A percentile compares a stretch with the other conserved stretches of the same genome.
Evolutionary conservation across 2,888 invertebrate genomes (phyloP).

Genomic region (Drosophila neonasuta): DNA sequence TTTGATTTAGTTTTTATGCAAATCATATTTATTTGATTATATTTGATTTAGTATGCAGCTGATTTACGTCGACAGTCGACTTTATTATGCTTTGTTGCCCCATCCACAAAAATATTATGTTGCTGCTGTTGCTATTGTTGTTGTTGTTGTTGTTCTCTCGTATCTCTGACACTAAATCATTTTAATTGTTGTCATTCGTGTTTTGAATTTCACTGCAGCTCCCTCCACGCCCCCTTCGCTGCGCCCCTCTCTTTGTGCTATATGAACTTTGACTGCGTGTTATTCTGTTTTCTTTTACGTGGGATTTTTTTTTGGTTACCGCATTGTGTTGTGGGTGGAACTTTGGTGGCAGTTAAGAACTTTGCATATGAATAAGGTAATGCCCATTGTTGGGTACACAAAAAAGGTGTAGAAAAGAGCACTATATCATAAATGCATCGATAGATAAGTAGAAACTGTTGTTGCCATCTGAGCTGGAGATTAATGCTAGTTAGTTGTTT

Average conservation of each 20-base stretch:
- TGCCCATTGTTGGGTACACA: slow-evolving; percentile 11
- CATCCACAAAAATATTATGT: slow-evolving; percentile 1
- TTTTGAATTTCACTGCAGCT: slow-evolving; percentile 53
- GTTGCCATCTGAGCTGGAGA: background rate
- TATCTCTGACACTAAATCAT: slow-evolving; percentile 70
- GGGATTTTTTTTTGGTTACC: slow-evolving; percentile 50
- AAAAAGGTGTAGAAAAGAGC: slow-evolving; percentile 5
- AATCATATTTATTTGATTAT: slow-evolving; percentile 76
- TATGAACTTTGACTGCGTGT: slow-evolving; percentile 41
- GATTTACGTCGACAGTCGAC: slow-evolving; percentile 70
- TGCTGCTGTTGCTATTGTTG: slow-evolving; percentile 31
- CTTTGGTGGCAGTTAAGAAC: slow-evolving; percentile 29
- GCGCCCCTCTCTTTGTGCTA: slow-evolving; percentile 1
- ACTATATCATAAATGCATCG: background rate
- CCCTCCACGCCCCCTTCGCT: slow-evolving; percentile 3
- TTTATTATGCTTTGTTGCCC: slow-evolving; percentile 59
- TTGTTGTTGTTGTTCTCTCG: slow-evolving; percentile 20
- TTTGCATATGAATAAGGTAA: slow-evolving; percentile 23
- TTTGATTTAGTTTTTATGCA: slow-evolving; percentile 72
- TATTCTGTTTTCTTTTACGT: slow-evolving; percentile 37
- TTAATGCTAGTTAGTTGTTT: background rate
- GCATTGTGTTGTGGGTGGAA: slow-evolving; percentile 41
- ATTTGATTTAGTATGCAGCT: slow-evolving; percentile 68
- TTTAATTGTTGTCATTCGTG: slow-evolving; percentile 76
- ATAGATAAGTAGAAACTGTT: background rate